These are phyloP conservation scores for Drosophila watanabei DNA, from an alignment of 1,140 invertebrate genomes.

Conservation along the genomic window DNA sequence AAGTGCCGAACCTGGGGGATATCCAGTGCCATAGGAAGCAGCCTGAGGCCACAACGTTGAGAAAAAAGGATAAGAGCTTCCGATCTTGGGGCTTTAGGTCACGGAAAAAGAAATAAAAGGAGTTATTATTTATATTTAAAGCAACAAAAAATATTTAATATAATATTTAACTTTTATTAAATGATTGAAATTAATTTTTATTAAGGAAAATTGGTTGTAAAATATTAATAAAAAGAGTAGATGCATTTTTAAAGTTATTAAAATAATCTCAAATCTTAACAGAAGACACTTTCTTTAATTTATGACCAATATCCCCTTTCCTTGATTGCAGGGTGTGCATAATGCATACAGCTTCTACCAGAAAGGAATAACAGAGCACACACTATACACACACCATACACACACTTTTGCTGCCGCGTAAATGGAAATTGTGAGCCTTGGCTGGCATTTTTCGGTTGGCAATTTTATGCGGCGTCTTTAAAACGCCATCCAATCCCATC, in stretches of 20 bases:
- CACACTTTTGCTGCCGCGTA: conserved; percentile 8
- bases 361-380: conserved; percentile 47
- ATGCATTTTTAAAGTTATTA: background rate
- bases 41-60: conserved; percentile 1
- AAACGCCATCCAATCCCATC: conserved; percentile 50
- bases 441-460: conserved; percentile 53
- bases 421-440: conserved; percentile 55
- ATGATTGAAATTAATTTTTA: too few species aligned
- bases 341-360: conserved; percentile 43
- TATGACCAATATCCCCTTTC: background rate
- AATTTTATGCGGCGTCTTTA: conserved; percentile 58
- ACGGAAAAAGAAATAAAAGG: too few species aligned
- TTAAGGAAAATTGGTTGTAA: too few species aligned
- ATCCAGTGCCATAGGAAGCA: conserved; percentile 19
- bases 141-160: background rate
- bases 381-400: conserved; percentile 6
- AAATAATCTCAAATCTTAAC: background rate
- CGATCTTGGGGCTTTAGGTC: background rate
- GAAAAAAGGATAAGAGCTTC: background rate
- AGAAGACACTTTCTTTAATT: background rate
- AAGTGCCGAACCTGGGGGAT: conserved; percentile 35
- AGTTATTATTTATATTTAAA: background rate
- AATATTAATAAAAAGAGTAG: too few species aligned
- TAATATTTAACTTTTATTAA: too few species aligned
- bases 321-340: conserved; percentile 33